These are phyloP conservation scores for Ctenochaetus hawaiiensis DNA, from an alignment of 2,797 vertebrate genomes.

Conservation along the genomic window DNA sequence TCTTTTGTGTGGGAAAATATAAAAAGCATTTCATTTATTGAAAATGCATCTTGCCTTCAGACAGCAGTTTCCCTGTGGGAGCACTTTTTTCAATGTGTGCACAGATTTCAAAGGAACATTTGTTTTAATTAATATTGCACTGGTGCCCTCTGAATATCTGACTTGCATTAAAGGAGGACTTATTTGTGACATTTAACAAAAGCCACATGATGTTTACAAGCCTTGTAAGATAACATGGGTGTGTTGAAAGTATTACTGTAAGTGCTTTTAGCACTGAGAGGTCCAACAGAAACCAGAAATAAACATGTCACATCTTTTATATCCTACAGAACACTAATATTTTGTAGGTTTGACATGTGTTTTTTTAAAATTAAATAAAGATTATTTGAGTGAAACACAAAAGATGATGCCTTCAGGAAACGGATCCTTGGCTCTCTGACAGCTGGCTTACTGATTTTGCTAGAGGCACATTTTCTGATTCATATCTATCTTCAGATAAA, in stretches of 20 bases:
- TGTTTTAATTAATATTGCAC: background rate
- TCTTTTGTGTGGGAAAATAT: background rate
- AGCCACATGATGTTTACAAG: background rate
- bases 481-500: background rate
- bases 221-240: background rate
- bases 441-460: background rate
- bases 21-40: background rate
- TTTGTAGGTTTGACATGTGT: no score
- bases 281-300: background rate
- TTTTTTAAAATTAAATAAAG: background rate
- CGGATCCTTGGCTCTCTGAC: background rate
- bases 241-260: background rate
- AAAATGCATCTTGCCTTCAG: background rate
- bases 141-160: background rate
- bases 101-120: background rate
- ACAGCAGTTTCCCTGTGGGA: background rate
- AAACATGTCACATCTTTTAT: no score
- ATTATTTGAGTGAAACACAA: background rate
- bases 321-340: no score
- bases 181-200: no score
- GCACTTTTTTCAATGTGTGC: background rate
- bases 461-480: background rate
- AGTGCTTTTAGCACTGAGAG: background rate
- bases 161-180: background rate
- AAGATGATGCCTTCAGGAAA: constrained; percentile 1